phyloP scores from a whole-genome alignment of 2,888 invertebrate genomes.

The Drosophila paracracens region DNA sequence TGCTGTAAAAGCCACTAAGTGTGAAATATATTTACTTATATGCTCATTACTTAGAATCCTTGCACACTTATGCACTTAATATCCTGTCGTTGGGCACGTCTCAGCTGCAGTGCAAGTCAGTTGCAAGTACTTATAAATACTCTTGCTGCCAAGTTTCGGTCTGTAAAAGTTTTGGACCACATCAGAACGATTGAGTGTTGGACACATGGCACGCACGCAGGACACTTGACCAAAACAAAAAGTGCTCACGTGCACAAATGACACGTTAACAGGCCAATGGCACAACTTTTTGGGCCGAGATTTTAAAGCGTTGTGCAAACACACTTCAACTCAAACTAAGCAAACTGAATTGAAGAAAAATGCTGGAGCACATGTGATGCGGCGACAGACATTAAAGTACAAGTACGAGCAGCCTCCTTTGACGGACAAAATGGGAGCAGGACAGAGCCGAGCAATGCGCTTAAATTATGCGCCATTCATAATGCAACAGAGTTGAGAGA shows the following conservation, averaged over 20 bases:
- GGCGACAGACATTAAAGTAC: conserved; percentile 23
- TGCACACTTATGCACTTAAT: conserved; percentile 66
- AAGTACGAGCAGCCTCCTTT: background rate
- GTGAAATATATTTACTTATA: conserved; percentile 3
- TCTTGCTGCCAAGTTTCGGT: conserved; percentile 39
- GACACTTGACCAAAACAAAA: conserved; percentile 59
- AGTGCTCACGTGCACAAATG: conserved; percentile 28
- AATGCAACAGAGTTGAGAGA: conserved; percentile 69
- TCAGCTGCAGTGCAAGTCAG: conserved; percentile 54
- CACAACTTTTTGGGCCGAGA: conserved; percentile 24
- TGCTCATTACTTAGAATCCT: conserved; percentile 39
- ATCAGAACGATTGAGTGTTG: conserved; percentile 66
- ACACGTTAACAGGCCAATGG: conserved; percentile 25
- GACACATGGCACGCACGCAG: conserved; percentile 64
- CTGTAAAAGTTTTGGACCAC: conserved; percentile 47
- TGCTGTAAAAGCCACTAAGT: background rate
- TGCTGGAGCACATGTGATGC: background rate
- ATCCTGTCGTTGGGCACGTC: conserved; percentile 69
- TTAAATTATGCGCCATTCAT: conserved; percentile 82
- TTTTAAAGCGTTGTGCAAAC: conserved; percentile 51
- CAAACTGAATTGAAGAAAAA: conserved; percentile 17
- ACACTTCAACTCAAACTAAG: conserved; percentile 32
- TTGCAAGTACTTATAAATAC: conserved; percentile 57
- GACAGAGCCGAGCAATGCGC: conserved; percentile 43
- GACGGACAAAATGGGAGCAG: conserved; percentile 17